Conservation (phyloP, 2,797 vertebrate species). For the Triplophysa yarkandensis region DNA sequence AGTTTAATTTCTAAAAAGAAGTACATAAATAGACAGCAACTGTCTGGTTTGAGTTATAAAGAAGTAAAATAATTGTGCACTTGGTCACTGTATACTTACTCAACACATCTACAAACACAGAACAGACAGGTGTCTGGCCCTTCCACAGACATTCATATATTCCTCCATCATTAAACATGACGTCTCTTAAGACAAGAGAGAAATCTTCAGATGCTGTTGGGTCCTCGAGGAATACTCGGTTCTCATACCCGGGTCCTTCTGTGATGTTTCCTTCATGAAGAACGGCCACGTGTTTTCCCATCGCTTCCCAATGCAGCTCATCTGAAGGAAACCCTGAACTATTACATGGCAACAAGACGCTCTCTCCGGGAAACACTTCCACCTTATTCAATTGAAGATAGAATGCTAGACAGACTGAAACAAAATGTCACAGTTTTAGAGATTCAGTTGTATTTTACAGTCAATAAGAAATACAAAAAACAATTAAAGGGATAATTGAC, state of each 20-base stretch:
- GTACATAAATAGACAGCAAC: no score
- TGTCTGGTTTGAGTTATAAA: no score
- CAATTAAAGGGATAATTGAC: no score
- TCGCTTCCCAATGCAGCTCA: conserved; percentile 50
- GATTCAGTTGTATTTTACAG: no score
- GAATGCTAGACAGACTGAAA: neutral
- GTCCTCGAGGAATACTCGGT: conserved; percentile 23
- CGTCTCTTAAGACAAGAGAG: conserved; percentile 40
- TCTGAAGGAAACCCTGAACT: neutral
- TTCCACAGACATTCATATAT: conserved; percentile 57
- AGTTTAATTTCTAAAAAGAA: no score
- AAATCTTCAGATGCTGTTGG: conserved; percentile 28
- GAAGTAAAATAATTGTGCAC: no score
- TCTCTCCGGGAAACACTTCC: neutral
- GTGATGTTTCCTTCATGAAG: neutral
- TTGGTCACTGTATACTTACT: conserved; percentile 41
- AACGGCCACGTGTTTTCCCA: conserved; percentile 49
- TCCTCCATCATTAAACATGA: conserved; percentile 44
- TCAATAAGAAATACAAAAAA: no score
- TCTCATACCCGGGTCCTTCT: conserved; percentile 5
- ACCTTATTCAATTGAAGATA: neutral
- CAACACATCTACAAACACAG: conserved; percentile 34
- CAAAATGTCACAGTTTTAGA: neutral
- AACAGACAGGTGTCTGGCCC: conserved; percentile 40
- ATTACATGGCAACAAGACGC: conserved; percentile 45